Evolutionary conservation across 2,888 invertebrate species (phyloP).

Genomic region (Scaptodrosophila latifasciaeformis): DNA sequence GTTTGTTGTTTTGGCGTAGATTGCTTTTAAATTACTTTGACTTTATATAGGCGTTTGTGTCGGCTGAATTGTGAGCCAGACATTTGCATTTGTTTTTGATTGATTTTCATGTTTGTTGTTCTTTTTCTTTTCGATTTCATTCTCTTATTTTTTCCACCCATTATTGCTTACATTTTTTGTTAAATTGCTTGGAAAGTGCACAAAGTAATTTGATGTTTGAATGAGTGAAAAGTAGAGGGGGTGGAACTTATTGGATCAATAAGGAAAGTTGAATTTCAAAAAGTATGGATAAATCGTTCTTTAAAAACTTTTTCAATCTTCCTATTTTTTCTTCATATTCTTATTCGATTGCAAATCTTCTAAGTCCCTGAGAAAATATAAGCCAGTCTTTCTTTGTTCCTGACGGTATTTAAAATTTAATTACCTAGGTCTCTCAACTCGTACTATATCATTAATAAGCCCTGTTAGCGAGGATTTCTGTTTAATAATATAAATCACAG

Average conservation of each 20-base stretch:
- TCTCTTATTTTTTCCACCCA: conserved; percentile 15
- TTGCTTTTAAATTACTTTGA: conserved; percentile 67
- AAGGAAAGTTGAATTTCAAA: too few relatives aligned
- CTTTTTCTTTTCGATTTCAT: neutral
- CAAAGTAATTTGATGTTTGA: conserved; percentile 50
- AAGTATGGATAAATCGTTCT: too few relatives aligned
- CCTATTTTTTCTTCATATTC: too few relatives aligned
- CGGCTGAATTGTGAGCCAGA: neutral
- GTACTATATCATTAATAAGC: conserved; percentile 40
- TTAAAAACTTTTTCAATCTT: too few relatives aligned
- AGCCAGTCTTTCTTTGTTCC: conserved; percentile 14
- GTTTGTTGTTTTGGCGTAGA: conserved; percentile 45
- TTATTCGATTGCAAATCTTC: too few relatives aligned
- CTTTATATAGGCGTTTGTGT: conserved; percentile 27
- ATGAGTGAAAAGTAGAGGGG: conserved; percentile 1
- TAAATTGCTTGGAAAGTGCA: conserved; percentile 62
- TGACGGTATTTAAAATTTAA: neutral
- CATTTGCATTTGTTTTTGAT: neutral
- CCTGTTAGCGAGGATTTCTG: conserved; percentile 31
- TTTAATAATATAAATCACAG: conserved; percentile 53
- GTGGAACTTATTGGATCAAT: neutral
- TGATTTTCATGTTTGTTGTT: conserved; percentile 5
- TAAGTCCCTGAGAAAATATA: conserved; percentile 18
- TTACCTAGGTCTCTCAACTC: neutral
- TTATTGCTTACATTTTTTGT: conserved; percentile 44